Percentiles rank a stretch among this genome's conserved stretches.
phyloP scores from a whole-genome alignment of 1,140 invertebrate species.

The Macrobrachium nipponense region DNA sequence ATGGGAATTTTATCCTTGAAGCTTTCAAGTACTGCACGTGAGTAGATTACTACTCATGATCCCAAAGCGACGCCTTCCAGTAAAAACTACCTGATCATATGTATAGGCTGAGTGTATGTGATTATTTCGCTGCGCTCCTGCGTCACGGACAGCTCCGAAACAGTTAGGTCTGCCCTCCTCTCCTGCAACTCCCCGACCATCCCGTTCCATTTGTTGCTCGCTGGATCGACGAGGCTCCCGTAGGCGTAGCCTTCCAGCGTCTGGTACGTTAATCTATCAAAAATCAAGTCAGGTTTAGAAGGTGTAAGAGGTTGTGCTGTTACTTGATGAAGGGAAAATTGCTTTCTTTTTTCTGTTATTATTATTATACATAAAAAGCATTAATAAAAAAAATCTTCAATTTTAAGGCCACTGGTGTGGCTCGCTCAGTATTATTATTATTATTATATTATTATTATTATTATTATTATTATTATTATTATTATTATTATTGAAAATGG shows the following conservation, averaged over 20 bases:
- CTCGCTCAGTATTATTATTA: no score
- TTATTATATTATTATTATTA: no score
- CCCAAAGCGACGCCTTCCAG: background rate
- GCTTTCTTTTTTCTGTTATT: no score
- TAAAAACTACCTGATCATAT: slow-evolving; percentile 49
- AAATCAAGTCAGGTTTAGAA: no score
- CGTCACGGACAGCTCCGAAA: slow-evolving; percentile 59
- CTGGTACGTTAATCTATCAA: slow-evolving; percentile 26
- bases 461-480: no score
- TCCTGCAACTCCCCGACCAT: slow-evolving; percentile 59
- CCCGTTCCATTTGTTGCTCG: slow-evolving; percentile 48
- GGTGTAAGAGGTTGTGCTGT: background rate
- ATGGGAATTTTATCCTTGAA: no score
- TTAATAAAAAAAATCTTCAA: no score
- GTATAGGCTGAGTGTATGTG: slow-evolving; percentile 56
- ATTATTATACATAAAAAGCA: no score
- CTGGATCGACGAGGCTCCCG: slow-evolving; percentile 35
- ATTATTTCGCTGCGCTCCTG: slow-evolving; percentile 47
- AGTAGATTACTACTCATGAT: background rate
- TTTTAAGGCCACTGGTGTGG: no score
- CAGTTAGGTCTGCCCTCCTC: slow-evolving; percentile 52
- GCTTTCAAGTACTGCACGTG: no score
- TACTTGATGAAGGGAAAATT: background rate
- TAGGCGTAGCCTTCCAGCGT: slow-evolving; percentile 56
- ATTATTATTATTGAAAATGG: no score